A percentile compares a stretch with the other conserved stretches of the same genome.
phyloP scores from a whole-genome alignment of 2,113 vertebrate genomes.

The Mystacornis crossleyi region DNA sequence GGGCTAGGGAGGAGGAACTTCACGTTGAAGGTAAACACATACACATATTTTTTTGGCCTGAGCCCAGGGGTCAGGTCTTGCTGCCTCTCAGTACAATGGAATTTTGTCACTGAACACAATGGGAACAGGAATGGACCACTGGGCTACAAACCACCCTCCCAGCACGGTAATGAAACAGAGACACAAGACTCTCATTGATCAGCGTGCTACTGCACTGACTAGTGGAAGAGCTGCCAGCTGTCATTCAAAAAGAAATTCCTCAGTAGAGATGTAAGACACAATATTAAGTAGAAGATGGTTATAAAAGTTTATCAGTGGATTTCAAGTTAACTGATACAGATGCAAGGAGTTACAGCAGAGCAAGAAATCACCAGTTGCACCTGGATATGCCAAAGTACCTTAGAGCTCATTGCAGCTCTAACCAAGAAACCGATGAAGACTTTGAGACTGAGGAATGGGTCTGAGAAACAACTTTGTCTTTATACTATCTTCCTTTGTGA shows the following conservation, averaged over 20 bases:
- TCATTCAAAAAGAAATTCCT: neutral
- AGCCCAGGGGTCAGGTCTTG: neutral
- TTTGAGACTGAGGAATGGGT: neutral
- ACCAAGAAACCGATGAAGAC: neutral
- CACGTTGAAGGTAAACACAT: neutral
- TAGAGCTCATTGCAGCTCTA: neutral
- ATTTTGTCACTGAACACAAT: neutral
- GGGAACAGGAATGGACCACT: neutral
- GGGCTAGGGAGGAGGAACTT: neutral
- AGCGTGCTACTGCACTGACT: neutral
- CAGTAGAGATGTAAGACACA: neutral
- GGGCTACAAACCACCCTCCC: neutral
- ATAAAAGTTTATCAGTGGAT: neutral
- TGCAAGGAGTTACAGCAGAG: neutral
- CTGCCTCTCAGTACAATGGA: neutral
- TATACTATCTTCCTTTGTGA: neutral
- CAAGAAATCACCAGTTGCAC: neutral
- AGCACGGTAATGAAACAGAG: neutral
- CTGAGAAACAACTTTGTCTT: neutral
- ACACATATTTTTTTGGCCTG: neutral
- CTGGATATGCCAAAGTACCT: neutral
- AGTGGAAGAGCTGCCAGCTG: neutral
- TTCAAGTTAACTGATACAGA: neutral
- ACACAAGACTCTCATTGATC: rapidly evolving
- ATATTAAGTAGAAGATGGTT: neutral